phyloP scores from a whole-genome alignment of 2,888 invertebrate species.

The Synergus japonicus region DNA sequence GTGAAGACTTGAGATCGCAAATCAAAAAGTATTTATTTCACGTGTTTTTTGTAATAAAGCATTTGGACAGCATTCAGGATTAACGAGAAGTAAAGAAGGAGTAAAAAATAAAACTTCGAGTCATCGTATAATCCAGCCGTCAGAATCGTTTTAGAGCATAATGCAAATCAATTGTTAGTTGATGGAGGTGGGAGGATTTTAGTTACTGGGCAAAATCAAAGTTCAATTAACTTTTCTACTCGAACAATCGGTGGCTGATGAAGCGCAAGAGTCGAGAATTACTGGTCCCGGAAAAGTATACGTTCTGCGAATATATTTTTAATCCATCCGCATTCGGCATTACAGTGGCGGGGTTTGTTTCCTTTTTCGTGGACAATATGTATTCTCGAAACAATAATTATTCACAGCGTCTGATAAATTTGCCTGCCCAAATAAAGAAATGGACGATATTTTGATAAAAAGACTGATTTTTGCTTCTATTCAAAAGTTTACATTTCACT shows the following conservation, averaged over 20 bases:
- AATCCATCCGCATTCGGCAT: conserved; percentile 43
- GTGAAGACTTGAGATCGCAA: not conserved
- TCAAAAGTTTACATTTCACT: not conserved
- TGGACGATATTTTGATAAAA: not conserved
- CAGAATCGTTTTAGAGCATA: conserved; percentile 50
- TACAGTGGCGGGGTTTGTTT: conserved; percentile 52
- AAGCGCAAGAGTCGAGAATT: conserved; percentile 63
- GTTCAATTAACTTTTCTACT: conserved; percentile 71
- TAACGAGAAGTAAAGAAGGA: not conserved
- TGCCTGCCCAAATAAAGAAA: not conserved
- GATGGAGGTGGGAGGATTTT: conserved; percentile 59
- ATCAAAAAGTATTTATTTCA: no score
- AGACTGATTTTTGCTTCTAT: not conserved
- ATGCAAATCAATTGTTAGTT: conserved; percentile 64
- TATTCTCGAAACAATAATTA: conserved; percentile 18
- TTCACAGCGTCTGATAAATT: not conserved
- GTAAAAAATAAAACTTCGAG: not conserved
- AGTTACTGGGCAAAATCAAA: conserved; percentile 68
- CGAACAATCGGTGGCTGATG: conserved; percentile 70
- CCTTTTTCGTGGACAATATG: not conserved
- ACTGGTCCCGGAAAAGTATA: conserved; percentile 45
- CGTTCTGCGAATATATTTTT: conserved; percentile 50
- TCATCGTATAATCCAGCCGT: not conserved
- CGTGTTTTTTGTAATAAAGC: not conserved
- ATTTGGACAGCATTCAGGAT: not conserved